Conservation (phyloP, 1,140 invertebrate species). For the Penaeus vannamei region DNA sequence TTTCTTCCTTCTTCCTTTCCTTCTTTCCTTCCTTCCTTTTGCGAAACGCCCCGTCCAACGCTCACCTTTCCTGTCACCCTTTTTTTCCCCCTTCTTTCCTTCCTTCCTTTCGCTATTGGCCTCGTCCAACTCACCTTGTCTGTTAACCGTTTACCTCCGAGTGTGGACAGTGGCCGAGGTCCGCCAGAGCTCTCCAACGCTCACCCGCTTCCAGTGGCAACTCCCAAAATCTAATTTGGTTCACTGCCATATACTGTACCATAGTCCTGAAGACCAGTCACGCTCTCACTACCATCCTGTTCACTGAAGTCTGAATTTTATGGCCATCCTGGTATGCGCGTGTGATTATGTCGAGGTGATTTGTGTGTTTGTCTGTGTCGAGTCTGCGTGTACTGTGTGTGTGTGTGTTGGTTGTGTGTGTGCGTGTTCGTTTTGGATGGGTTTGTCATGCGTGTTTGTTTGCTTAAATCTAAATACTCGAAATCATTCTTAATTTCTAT, state of each 20-base stretch:
- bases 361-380: too few relatives aligned
- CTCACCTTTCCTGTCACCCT: too few relatives aligned
- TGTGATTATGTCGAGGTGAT: background rate
- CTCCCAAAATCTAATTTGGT: conserved; percentile 43
- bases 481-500: too few relatives aligned
- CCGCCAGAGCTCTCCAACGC: background rate
- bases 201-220: conserved; percentile 35
- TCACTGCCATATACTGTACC: conserved; percentile 40
- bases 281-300: conserved; percentile 29
- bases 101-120: background rate
- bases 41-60: background rate
- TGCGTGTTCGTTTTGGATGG: too few relatives aligned
- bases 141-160: background rate
- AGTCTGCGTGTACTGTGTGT: too few relatives aligned
- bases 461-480: too few relatives aligned
- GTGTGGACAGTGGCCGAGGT: too few relatives aligned
- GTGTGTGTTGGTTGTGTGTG: too few relatives aligned
- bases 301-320: background rate
- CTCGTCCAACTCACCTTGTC: background rate
- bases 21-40: background rate
- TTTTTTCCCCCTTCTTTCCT: background rate
- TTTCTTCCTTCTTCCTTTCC: background rate
- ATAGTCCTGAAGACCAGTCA: conserved; percentile 32
- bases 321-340: background rate
- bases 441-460: too few relatives aligned